A percentile compares a stretch with the other conserved stretches of the same genome.
phyloP scores from a whole-genome alignment of 2,797 vertebrate species.

The Danio tinwini region DNA sequence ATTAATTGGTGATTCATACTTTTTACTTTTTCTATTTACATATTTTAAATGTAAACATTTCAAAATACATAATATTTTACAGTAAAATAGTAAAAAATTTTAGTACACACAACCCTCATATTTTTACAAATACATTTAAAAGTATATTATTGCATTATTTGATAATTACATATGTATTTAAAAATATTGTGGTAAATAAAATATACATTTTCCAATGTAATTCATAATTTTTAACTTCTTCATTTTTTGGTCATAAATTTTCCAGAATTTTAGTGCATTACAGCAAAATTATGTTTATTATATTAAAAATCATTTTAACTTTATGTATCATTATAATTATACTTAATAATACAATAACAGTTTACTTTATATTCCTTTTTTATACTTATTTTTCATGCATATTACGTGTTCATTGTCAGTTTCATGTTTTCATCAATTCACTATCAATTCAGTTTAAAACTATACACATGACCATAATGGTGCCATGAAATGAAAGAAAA shows the following conservation, averaged over 20 bases:
- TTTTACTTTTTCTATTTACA: background rate
- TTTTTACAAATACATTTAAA: too few relatives aligned
- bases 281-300: background rate
- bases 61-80: background rate
- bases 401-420: too few relatives aligned
- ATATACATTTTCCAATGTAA: too few relatives aligned
- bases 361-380: background rate
- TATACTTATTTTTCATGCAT: background rate
- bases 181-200: too few relatives aligned
- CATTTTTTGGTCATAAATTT: too few relatives aligned
- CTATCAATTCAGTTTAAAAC: background rate
- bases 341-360: background rate
- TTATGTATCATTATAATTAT: background rate
- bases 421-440: too few relatives aligned
- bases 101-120: too few relatives aligned
- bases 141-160: too few relatives aligned
- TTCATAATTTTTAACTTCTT: too few relatives aligned
- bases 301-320: background rate
- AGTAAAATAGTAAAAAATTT: background rate
- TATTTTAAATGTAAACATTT: background rate
- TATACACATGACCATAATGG: background rate
- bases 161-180: too few relatives aligned
- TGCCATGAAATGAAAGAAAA: background rate
- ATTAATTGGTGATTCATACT: background rate
- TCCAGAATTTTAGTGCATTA: too few relatives aligned